Conservation (phyloP, 2,888 invertebrate genomes). For the Agonopterix arenella region DNA sequence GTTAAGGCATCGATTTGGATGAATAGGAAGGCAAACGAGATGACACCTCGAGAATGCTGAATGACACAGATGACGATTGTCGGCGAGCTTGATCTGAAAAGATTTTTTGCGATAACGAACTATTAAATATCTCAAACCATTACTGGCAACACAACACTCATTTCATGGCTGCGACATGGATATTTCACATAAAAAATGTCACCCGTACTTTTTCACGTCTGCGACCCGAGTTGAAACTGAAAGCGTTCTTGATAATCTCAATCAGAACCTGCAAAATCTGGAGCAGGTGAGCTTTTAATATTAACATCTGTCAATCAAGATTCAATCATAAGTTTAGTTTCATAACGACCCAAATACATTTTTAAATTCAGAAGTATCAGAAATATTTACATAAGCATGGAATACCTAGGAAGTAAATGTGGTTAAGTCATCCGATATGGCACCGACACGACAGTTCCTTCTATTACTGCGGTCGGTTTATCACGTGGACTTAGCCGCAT, state of each 20-base stretch:
- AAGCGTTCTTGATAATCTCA: slow-evolving; percentile 17
- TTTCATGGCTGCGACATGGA: too few relatives aligned
- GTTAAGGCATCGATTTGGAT: slow-evolving; percentile 18
- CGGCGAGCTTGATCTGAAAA: too few relatives aligned
- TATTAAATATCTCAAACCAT: too few relatives aligned
- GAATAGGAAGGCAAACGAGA: neutral
- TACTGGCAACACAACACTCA: too few relatives aligned
- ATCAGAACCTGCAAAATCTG: slow-evolving; percentile 11
- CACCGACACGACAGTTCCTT: neutral
- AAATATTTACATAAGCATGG: too few relatives aligned
- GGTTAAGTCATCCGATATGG: slow-evolving; percentile 2
- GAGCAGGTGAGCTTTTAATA: neutral
- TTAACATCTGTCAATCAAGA: slow-evolving; percentile 4
- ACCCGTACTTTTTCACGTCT: neutral
- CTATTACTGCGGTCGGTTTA: slow-evolving; percentile 7
- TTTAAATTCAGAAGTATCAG: too few relatives aligned
- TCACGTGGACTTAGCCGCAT: slow-evolving; percentile 15
- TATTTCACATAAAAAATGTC: too few relatives aligned
- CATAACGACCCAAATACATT: too few relatives aligned
- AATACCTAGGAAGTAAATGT: slow-evolving; percentile 1
- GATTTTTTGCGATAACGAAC: too few relatives aligned
- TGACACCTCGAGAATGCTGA: too few relatives aligned
- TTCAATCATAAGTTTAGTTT: neutral
- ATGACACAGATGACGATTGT: too few relatives aligned
- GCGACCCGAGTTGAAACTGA: slow-evolving; percentile 21